Conservation (phyloP, 2,888 invertebrate species). For the Margaritifera margaritifera region DNA sequence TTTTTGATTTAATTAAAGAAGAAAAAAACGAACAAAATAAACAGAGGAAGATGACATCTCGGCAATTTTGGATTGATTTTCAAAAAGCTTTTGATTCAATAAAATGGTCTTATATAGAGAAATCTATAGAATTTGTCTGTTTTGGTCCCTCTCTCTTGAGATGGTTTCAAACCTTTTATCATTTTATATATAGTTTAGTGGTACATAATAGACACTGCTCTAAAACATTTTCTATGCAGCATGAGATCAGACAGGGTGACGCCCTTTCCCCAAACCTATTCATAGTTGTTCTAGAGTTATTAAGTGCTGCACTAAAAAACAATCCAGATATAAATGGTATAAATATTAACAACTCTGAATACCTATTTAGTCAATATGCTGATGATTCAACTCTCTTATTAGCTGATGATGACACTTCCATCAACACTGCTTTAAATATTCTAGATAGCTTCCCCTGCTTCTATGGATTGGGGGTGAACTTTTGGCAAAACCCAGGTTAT, state of each 20-base stretch:
- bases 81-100: too few relatives aligned
- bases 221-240: not conserved
- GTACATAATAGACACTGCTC: conserved; percentile 9
- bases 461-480: not conserved
- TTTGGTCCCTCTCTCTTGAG: not conserved
- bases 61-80: too few relatives aligned
- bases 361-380: too few relatives aligned
- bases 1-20: too few relatives aligned
- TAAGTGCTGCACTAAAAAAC: not conserved
- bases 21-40: too few relatives aligned
- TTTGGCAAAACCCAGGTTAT: not conserved
- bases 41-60: too few relatives aligned
- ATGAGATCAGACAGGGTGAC: not conserved
- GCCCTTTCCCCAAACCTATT: conserved; percentile 3
- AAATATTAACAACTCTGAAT: not conserved
- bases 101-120: too few relatives aligned
- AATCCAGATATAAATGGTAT: too few relatives aligned
- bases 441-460: not conserved
- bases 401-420: not conserved
- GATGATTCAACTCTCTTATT: too few relatives aligned
- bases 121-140: too few relatives aligned
- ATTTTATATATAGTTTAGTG: conserved; percentile 1
- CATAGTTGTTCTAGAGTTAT: conserved; percentile 9
- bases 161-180: not conserved
- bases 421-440: not conserved